These are phyloP conservation scores for Cerastis rubricosa DNA, from an alignment of 2,888 invertebrate species.

Conservation along the genomic window DNA sequence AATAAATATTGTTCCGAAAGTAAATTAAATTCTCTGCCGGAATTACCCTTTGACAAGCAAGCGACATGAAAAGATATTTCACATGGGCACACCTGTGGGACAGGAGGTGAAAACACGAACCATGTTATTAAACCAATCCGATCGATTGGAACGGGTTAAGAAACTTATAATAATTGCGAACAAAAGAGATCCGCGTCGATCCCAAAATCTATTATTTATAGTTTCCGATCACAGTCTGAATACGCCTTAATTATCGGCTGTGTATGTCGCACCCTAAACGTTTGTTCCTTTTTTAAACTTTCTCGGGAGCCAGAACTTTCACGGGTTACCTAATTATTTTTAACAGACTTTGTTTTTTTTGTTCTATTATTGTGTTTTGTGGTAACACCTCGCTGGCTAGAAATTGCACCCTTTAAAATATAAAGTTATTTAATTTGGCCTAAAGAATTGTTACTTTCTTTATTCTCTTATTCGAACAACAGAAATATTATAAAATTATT, in stretches of 20 bases:
- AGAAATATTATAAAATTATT: background rate
- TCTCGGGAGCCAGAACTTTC: constrained; percentile 81
- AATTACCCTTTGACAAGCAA: constrained; percentile 29
- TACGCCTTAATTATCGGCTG: constrained; percentile 90
- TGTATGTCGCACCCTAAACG: constrained; percentile 84
- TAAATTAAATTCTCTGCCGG: constrained; percentile 16
- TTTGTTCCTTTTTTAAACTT: constrained; percentile 80
- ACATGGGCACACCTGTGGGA: constrained; percentile 83
- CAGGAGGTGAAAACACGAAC: constrained; percentile 82
- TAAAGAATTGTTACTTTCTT: constrained; percentile 29
- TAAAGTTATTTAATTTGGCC: constrained; percentile 6
- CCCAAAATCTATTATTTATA: constrained; percentile 89
- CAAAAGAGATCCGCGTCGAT: constrained; percentile 90
- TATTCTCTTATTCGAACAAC: background rate
- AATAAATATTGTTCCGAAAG: background rate
- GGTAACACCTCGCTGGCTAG: constrained; percentile 34
- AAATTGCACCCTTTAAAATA: constrained; percentile 9
- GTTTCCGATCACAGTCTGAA: constrained; percentile 89
- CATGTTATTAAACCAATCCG: constrained; percentile 88
- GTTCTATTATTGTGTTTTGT: constrained; percentile 53
- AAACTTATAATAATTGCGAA: constrained; percentile 86
- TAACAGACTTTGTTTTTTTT: constrained; percentile 68
- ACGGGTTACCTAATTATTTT: constrained; percentile 69
- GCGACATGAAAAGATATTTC: constrained; percentile 57
- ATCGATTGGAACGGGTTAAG: constrained; percentile 89